Percentiles rank a stretch among this genome's conserved stretches.
phyloP scores from a whole-genome alignment of 35 echinoderm and acorn worm genomes.

The Heliocidaris tuberculata region DNA sequence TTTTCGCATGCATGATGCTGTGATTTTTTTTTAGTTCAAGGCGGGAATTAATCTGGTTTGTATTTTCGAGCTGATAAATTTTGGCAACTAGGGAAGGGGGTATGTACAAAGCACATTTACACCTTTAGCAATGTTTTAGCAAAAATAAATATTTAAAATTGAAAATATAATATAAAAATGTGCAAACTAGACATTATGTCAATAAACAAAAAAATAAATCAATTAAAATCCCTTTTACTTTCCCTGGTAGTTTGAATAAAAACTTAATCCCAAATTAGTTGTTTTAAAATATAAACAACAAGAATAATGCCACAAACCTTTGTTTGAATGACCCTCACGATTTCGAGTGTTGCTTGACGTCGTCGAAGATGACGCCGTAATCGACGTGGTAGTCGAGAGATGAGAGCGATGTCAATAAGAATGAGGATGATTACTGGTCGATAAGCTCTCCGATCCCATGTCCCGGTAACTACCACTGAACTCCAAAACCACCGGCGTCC shows the following conservation, averaged over 20 bases:
- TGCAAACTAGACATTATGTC: too few species aligned
- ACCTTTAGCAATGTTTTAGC: too few species aligned
- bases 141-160: too few species aligned
- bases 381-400: neutral
- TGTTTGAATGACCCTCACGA: neutral
- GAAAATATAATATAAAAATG: too few species aligned
- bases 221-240: too few species aligned
- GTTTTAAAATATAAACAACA: neutral
- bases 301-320: neutral
- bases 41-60: too few species aligned
- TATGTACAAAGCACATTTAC: too few species aligned
- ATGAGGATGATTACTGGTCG: neutral
- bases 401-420: neutral
- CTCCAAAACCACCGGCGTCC: neutral
- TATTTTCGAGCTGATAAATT: too few species aligned
- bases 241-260: neutral
- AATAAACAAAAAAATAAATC: too few species aligned
- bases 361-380: neutral
- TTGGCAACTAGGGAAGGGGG: too few species aligned
- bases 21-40: too few species aligned
- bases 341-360: neutral
- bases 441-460: neutral
- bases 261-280: neutral
- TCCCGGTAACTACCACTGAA: neutral
- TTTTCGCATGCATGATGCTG: too few species aligned